Evolutionary conservation across 2,797 vertebrate genomes (phyloP), one percentile per base, ranked within the genome.

Genomic region (Phrynocephalus vlangalii): DNA sequence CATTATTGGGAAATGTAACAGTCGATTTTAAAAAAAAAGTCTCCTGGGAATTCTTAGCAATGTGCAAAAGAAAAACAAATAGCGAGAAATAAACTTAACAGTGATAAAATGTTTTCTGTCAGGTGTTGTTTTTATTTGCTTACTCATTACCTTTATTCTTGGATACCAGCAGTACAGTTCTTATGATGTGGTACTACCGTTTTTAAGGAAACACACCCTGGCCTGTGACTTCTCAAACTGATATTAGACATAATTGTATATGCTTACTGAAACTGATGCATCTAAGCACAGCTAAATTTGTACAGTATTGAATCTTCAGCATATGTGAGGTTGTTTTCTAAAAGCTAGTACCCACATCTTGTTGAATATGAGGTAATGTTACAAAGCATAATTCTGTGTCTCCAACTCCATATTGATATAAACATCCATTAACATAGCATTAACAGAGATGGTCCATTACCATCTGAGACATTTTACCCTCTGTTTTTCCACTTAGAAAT

Each of bases 21-120:
- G 4, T 84, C 50, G 73, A 24, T 52, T 81, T 18, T 71, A 80
- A 80, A 63, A 10, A 20, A 18, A 30, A 30, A n/a, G 24, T 0
- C 0, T 44, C 6, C 1, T 77, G 71, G 38, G 77, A 20, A 84
- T 50, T 79, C 86, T 83, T 91, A 28, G 26, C 0, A 0, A 2
- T 13, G 56, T n/a, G 38, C 44, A 87, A 90, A 63, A 85, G 85
- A 16, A 79, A 38, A 83, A 3, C 26, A 89, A 71, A 84, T 44
- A 10, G 5, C n/a, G 38, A 3, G 13, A 85, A 85, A 85, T 28
- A 44, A 48, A 33, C 63, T 78, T 50, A 6, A 56, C 68, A 9
- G 78, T 79, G 48, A 79, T 56, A 24, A 56, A 26, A 70, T 56
- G 20, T 22, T 9, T 71, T 79, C 44, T 86, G n/a, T 22, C 66